Percentiles rank a stretch among this genome's conserved stretches.
These are phyloP conservation scores for Loxodonta africana DNA, from an alignment of 2,113 vertebrate species.

Conservation along the genomic window DNA sequence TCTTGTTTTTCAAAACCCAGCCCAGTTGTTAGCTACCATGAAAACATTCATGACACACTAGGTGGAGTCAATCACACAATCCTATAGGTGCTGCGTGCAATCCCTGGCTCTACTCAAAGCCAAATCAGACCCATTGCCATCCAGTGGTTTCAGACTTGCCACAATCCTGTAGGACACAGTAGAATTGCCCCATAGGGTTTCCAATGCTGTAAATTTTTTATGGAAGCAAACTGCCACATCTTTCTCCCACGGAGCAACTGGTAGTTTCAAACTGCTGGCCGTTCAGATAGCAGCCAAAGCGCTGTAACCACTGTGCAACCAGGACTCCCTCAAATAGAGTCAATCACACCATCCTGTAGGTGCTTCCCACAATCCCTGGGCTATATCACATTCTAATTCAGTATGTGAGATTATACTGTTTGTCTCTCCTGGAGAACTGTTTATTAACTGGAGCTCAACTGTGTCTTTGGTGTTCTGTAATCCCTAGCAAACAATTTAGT, in stretches of 20 bases:
- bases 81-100: fast-evolving
- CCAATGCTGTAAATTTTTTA: too few relatives aligned
- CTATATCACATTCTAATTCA: fast-evolving
- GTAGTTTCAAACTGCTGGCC: too few relatives aligned
- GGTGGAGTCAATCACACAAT: background rate
- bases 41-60: background rate
- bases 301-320: too few relatives aligned
- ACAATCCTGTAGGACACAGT: too few relatives aligned
- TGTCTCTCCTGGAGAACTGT: background rate
- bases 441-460: background rate
- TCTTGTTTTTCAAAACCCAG: background rate
- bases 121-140: too few relatives aligned
- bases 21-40: background rate
- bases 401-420: background rate
- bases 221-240: too few relatives aligned
- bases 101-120: too few relatives aligned
- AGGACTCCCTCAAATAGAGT: too few relatives aligned
- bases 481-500: background rate
- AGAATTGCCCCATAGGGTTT: too few relatives aligned
- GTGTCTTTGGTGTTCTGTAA: background rate
- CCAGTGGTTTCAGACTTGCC: too few relatives aligned
- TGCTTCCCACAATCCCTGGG: fast-evolving
- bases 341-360: fast-evolving
- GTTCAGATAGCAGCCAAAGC: too few relatives aligned
- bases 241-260: too few relatives aligned